A percentile compares a stretch with the other conserved stretches of the same genome.
These are phyloP conservation scores for Vanacampus margaritifer DNA, from an alignment of 2,113 vertebrate genomes.

Conservation along the genomic window DNA sequence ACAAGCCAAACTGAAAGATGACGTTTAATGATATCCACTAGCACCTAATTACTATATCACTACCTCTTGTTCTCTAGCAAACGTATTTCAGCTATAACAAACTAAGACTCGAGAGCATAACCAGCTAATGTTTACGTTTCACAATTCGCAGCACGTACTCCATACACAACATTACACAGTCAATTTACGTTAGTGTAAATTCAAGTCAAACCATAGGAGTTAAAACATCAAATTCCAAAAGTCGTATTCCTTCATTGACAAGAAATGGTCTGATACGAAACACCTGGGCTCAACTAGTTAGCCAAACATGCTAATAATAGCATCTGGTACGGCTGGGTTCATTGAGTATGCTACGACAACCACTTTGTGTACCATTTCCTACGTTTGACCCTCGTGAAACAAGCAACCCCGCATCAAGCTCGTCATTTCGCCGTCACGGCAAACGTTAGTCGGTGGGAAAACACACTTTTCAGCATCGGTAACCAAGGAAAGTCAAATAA, in stretches of 20 bases:
- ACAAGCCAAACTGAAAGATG: neutral
- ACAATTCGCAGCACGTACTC: constrained; percentile 1
- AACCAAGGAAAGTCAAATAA: constrained; percentile 9
- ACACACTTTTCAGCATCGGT: neutral
- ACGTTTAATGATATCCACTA: neutral
- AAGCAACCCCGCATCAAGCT: neutral
- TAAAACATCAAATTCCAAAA: neutral
- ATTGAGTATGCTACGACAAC: constrained; percentile 58
- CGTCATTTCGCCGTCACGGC: neutral
- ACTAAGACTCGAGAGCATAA: constrained; percentile 2
- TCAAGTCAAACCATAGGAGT: neutral
- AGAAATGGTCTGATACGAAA: neutral
- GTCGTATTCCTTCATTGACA: neutral
- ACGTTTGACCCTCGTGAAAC: constrained; percentile 24
- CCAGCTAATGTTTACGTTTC: constrained; percentile 36
- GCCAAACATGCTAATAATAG: constrained; percentile 60
- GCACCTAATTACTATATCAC: neutral
- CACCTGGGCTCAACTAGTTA: constrained; percentile 24
- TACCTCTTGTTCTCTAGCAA: neutral
- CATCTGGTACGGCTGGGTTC: constrained; percentile 39
- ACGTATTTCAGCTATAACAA: neutral
- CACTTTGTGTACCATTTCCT: constrained; percentile 45
- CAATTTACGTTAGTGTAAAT: neutral
- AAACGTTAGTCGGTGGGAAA: neutral
- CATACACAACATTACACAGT: constrained; percentile 2